These are phyloP conservation scores for Drosophila takahashii DNA, from an alignment of 1,140 invertebrate genomes.

Conservation along the genomic window DNA sequence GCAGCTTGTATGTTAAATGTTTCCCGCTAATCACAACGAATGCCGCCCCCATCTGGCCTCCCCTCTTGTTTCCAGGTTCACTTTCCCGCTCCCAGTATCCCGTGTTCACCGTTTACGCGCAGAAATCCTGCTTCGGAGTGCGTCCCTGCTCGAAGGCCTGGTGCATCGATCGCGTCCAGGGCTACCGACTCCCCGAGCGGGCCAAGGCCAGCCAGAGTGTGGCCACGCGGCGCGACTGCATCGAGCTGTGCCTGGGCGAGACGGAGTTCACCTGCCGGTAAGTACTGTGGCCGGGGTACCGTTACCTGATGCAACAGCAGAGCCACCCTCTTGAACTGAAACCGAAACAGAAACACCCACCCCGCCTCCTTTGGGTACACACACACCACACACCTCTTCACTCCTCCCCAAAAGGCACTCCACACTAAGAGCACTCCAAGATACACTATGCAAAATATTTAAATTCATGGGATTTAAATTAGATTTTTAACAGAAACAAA, in stretches of 20 bases:
- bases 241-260: constrained; percentile 94
- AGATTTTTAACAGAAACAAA: too few species aligned
- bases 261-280: constrained; percentile 95
- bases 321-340: constrained; percentile 85
- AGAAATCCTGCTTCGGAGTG: constrained; percentile 95
- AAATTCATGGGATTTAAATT: too few species aligned
- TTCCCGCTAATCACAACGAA: constrained; percentile 42
- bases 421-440: constrained; percentile 15
- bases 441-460: constrained; percentile 7
- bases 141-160: constrained; percentile 95
- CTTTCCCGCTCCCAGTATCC: constrained; percentile 96
- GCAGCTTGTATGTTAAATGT: constrained; percentile 54
- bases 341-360: constrained; percentile 5
- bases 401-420: constrained; percentile 9
- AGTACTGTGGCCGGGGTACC: constrained; percentile 83
- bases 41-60: constrained; percentile 18
- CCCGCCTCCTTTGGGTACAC: constrained; percentile 11
- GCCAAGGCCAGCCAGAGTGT: constrained; percentile 90
- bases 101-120: constrained; percentile 97
- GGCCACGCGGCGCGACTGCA: constrained; percentile 92
- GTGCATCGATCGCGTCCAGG: constrained; percentile 96
- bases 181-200: constrained; percentile 91
- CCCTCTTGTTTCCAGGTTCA: constrained; percentile 88
- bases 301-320: constrained; percentile 86
- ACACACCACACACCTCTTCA: constrained; percentile 8